Evolutionary conservation across 2,888 invertebrate species (phyloP).

Genomic region (Cataglyphis cursor): DNA sequence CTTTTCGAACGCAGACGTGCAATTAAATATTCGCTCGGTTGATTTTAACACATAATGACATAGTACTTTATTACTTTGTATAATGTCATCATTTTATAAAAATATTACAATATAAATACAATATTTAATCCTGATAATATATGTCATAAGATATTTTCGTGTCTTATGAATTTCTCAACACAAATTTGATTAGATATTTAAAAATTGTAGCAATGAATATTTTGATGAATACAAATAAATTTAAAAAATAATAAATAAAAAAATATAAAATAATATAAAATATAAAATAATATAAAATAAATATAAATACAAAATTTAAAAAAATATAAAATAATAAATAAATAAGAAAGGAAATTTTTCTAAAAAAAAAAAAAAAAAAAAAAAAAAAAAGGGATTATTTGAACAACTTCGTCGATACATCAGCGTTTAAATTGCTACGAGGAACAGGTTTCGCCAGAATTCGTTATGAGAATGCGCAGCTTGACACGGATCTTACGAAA

Average conservation of each 20-base stretch:
- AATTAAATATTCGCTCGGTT: neutral
- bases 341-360: neutral
- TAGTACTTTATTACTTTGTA: neutral
- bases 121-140: neutral
- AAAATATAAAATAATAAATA: too few relatives aligned
- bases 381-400: neutral
- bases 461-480: neutral
- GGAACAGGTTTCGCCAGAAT: neutral
- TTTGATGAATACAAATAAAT: neutral
- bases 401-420: neutral
- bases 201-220: neutral
- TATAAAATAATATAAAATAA: neutral
- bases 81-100: neutral
- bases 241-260: neutral
- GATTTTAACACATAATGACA: neutral
- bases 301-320: neutral
- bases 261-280: too few relatives aligned
- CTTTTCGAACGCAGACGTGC: neutral
- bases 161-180: neutral
- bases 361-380: too few relatives aligned
- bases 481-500: conserved; percentile 14
- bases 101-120: neutral
- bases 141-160: neutral
- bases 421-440: neutral
- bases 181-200: neutral